A percentile compares a stretch with the other conserved stretches of the same genome.
phyloP scores from a whole-genome alignment of 2,113 vertebrate species.

The Haplochromis burtoni region DNA sequence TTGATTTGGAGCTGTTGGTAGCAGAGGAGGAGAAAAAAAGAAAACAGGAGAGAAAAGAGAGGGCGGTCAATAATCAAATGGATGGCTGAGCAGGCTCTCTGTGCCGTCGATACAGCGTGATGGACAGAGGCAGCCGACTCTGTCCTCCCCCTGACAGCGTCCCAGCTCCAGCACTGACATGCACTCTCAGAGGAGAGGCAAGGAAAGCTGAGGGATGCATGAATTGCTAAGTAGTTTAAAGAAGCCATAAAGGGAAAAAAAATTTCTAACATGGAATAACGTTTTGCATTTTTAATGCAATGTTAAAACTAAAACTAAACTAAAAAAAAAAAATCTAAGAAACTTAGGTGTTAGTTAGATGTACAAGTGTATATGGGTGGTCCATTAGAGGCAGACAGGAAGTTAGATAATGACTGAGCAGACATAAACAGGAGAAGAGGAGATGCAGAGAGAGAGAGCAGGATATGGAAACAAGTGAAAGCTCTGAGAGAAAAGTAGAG shows the following conservation, averaged over 20 bases:
- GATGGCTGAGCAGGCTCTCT: constrained; percentile 68
- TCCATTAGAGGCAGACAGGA: background rate
- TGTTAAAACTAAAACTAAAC: background rate
- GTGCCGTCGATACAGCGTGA: constrained; percentile 31
- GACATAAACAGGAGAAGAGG: background rate
- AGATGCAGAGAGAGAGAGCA: background rate
- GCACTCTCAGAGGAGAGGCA: constrained; percentile 8
- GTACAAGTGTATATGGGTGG: background rate
- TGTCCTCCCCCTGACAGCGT: constrained; percentile 13
- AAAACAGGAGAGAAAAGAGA: constrained; percentile 38
- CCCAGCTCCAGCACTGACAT: constrained; percentile 23
- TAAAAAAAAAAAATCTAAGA: background rate
- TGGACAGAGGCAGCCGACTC: constrained; percentile 33
- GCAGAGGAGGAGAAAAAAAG: constrained; percentile 66
- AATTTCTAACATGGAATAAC: background rate
- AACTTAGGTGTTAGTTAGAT: background rate
- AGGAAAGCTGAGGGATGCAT: background rate
- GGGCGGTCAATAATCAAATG: constrained; percentile 48
- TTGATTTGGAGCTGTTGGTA: constrained; percentile 94
- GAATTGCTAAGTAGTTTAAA: background rate
- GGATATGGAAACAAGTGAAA: background rate
- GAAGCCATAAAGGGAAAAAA: background rate
- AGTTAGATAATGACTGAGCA: background rate
- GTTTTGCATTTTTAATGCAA: background rate
- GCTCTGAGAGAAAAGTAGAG: background rate